Percentiles rank a stretch among this genome's conserved stretches.
These are phyloP conservation scores for Pachypanchax playfairii DNA, from an alignment of 2,113 vertebrate genomes.

Conservation along the genomic window DNA sequence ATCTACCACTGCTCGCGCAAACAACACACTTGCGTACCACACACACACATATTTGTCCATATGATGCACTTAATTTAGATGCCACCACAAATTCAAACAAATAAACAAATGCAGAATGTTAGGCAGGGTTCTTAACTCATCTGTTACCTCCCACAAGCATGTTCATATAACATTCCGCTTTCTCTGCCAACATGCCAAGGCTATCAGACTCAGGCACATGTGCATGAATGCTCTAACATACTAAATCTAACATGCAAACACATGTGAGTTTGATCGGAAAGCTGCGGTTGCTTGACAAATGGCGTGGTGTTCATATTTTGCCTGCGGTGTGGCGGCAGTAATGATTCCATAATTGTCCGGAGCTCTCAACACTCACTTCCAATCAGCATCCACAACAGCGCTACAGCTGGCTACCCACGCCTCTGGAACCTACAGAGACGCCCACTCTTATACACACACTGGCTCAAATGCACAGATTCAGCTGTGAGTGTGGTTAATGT, in stretches of 20 bases:
- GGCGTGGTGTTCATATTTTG: conserved; percentile 72
- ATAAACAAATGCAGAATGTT: conserved; percentile 55
- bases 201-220: conserved; percentile 9
- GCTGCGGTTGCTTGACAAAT: conserved; percentile 73
- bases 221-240: conserved; percentile 7
- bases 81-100: conserved; percentile 47
- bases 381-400: conserved; percentile 71
- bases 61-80: conserved; percentile 48
- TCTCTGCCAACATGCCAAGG: conserved; percentile 60
- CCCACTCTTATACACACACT: conserved; percentile 20
- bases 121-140: conserved; percentile 55
- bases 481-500: conserved; percentile 37
- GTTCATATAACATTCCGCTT: conserved; percentile 70
- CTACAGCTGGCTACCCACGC: conserved; percentile 66
- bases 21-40: conserved; percentile 41
- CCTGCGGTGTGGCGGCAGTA: conserved; percentile 68
- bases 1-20: conserved; percentile 49
- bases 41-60: conserved; percentile 13
- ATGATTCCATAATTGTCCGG: conserved; percentile 79
- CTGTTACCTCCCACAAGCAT: conserved; percentile 48
- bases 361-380: conserved; percentile 73
- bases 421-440: conserved; percentile 47
- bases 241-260: conserved; percentile 48
- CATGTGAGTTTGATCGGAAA: conserved; percentile 74
- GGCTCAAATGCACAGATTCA: conserved; percentile 25